These are phyloP conservation scores for Dasyurus viverrinus DNA, from an alignment of 2,113 vertebrate genomes.

Conservation along the genomic window DNA sequence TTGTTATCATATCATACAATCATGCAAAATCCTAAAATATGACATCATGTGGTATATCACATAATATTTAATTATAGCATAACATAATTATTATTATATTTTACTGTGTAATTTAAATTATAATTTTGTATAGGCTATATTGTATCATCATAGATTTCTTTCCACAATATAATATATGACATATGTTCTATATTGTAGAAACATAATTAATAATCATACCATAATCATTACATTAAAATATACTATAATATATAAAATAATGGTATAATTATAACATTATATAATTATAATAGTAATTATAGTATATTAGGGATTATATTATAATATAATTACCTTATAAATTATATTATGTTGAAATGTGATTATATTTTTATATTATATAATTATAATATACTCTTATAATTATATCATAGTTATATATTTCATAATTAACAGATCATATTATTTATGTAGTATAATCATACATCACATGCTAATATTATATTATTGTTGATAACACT, in stretches of 20 bases:
- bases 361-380: too few relatives aligned
- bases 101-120: not conserved
- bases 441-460: not conserved
- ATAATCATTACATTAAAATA: not conserved
- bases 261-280: not conserved
- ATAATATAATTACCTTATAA: too few relatives aligned
- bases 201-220: too few relatives aligned
- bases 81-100: not conserved
- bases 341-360: too few relatives aligned
- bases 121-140: not conserved
- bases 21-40: not conserved
- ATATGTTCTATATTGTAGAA: not conserved
- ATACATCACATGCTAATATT: not conserved
- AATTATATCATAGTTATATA: not conserved
- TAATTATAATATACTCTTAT: too few relatives aligned
- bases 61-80: too few relatives aligned
- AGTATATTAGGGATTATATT: too few relatives aligned
- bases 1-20: too few relatives aligned
- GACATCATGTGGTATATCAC: not conserved
- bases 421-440: not conserved
- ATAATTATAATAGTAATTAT: too few relatives aligned
- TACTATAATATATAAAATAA: not conserved
- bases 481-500: not conserved
- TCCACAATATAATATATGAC: not conserved
- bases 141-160: not conserved